Conservation (phyloP, 2,113 vertebrate species). For the Prionailurus viverrinus region DNA sequence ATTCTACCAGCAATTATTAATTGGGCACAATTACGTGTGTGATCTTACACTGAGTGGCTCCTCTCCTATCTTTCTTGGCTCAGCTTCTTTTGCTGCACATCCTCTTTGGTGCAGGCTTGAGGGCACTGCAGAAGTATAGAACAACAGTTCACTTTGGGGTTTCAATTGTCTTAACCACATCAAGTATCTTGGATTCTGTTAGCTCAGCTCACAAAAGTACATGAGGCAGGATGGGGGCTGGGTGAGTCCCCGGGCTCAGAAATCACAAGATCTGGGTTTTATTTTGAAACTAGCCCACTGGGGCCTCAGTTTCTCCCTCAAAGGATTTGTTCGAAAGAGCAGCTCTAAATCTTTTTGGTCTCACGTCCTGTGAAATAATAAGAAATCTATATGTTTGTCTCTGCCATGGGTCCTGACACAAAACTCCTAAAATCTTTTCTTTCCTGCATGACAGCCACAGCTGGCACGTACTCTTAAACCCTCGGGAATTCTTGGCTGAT, state of each 20-base stretch:
- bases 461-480: background rate
- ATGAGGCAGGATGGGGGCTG: background rate
- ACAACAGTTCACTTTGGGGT: background rate
- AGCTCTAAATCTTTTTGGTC: background rate
- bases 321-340: background rate
- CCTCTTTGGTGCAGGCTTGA: background rate
- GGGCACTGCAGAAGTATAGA: background rate
- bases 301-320: background rate
- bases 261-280: background rate
- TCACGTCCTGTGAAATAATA: background rate
- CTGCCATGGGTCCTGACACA: background rate
- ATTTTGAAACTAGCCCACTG: background rate
- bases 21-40: background rate
- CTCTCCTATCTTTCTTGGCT: background rate
- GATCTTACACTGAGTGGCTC: background rate
- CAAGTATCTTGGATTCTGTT: background rate
- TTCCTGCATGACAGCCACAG: background rate
- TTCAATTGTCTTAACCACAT: background rate
- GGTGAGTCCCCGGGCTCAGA: background rate
- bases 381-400: background rate
- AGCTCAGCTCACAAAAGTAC: background rate
- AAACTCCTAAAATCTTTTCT: background rate
- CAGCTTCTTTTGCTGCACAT: background rate
- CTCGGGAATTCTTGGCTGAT: background rate
- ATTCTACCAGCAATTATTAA: background rate